Evolutionary conservation across 2,113 vertebrate genomes (phyloP).

Genomic region (Gadus macrocephalus): DNA sequence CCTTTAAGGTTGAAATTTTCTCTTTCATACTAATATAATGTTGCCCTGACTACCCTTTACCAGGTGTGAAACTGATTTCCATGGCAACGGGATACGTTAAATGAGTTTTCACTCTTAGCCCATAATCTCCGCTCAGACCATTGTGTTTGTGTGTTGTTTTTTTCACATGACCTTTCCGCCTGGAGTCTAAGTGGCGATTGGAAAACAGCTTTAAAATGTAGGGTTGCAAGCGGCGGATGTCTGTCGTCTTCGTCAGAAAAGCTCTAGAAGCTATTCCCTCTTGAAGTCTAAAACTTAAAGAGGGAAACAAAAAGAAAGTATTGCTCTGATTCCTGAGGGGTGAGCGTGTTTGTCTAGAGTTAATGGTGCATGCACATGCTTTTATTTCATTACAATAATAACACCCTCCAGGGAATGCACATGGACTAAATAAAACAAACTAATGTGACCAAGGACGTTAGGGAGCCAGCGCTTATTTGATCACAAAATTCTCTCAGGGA

Average conservation of each 20-base stretch:
- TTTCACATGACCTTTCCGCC: conserved; percentile 45
- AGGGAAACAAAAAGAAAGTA: conserved; percentile 16
- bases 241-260: conserved; percentile 12
- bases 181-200: conserved; percentile 38
- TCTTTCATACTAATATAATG: conserved; percentile 30
- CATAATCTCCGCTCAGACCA: conserved; percentile 48
- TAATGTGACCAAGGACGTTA: too few relatives aligned
- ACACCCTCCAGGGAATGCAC: not conserved
- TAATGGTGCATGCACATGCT: conserved; percentile 32
- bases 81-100: conserved; percentile 36
- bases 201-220: conserved; percentile 33
- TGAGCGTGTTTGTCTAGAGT: not conserved
- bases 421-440: too few relatives aligned
- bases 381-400: not conserved
- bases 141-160: conserved; percentile 12
- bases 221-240: conserved; percentile 12
- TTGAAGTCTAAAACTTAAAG: conserved; percentile 31
- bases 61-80: conserved; percentile 57
- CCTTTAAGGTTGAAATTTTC: not conserved
- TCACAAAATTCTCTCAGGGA: too few relatives aligned
- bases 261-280: conserved; percentile 41
- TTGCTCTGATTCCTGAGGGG: not conserved
- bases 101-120: conserved; percentile 44
- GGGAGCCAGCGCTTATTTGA: too few relatives aligned
- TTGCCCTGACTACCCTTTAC: conserved; percentile 19